Conservation (phyloP, 2,888 invertebrate genomes). For the Antitype chi region DNA sequence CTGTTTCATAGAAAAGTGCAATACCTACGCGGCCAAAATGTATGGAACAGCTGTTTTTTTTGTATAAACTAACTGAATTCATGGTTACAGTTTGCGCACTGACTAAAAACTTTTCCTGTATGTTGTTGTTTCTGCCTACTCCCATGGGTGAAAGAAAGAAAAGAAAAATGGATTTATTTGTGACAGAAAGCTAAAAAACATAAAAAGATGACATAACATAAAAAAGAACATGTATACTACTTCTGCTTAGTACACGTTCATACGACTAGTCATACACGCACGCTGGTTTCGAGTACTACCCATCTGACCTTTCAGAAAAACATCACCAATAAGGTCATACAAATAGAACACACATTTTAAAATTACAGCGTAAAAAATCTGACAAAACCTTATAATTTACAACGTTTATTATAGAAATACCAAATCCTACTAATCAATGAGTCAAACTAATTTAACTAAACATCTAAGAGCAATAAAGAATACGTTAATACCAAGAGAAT, state of each 20-base stretch:
- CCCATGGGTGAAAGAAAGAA: too few relatives aligned
- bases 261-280: background rate
- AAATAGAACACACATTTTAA: background rate
- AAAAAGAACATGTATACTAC: too few relatives aligned
- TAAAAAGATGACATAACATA: too few relatives aligned
- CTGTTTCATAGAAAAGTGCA: too few relatives aligned
- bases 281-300: background rate
- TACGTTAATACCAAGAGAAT: background rate
- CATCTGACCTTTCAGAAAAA: background rate
- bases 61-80: too few relatives aligned
- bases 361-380: background rate
- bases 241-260: background rate
- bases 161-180: too few relatives aligned
- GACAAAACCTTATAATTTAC: background rate
- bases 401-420: background rate
- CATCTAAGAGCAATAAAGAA: background rate
- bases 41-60: too few relatives aligned
- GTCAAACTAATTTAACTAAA: slow-evolving; percentile 15
- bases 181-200: too few relatives aligned
- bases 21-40: too few relatives aligned
- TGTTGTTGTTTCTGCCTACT: too few relatives aligned
- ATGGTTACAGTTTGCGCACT: too few relatives aligned
- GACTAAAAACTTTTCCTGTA: too few relatives aligned
- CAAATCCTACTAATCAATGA: background rate
- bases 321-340: background rate